Base-by-base conservation (phyloP, 2,113 vertebrate species). In the Macheiramphus alcinus region DNA sequence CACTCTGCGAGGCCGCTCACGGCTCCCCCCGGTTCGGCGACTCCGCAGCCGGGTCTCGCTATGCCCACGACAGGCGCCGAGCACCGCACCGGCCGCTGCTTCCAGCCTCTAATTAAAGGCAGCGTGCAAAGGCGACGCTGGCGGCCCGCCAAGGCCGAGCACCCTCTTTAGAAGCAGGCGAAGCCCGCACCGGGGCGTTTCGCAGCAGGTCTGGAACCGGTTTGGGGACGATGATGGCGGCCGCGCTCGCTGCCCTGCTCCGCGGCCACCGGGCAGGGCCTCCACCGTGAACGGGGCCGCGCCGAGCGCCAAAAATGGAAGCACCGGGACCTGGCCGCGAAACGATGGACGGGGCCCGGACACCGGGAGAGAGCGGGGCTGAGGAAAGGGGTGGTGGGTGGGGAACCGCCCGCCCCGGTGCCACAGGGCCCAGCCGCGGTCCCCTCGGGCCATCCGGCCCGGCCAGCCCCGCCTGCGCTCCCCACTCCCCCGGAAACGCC, bases 201-300 rank as follows among this genome's bases (percentile, higher is more conserved):
- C 62, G 13, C 73, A 23, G 78, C 58, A 19, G 47, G 6, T 15
- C 55, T 16, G 20, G 75, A 86, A 93, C 92, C 92, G 75, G 86
- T 93, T 32, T 90, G 81, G 70, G 92, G 63, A 70, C 84, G 78
- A 70, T 75, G 90, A 87, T 87, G 90, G 90, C 90, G 84, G 43
- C 79, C 14, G 78, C 32, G 43, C 62, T 59, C 36, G 16, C 53
- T 20, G 36, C 16, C 53, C 53, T 11, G 62, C 50, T 73, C 59
- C 67, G 59, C n/a, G 9, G 63, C 52, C 53, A 53, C n/a, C 74
- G 75, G 74, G 80, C 5, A 80, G 73, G 32, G 91, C 66, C 80
- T 53, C 16, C 45, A 6, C 59, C 59, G 27, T 0, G 8, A n/a
- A 34, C 59, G 25, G 31, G 17, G 22, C 58, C 48, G 43, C 66